Base-by-base conservation (phyloP, 2,888 invertebrate species). In the Ichneumon xanthorius region DNA sequence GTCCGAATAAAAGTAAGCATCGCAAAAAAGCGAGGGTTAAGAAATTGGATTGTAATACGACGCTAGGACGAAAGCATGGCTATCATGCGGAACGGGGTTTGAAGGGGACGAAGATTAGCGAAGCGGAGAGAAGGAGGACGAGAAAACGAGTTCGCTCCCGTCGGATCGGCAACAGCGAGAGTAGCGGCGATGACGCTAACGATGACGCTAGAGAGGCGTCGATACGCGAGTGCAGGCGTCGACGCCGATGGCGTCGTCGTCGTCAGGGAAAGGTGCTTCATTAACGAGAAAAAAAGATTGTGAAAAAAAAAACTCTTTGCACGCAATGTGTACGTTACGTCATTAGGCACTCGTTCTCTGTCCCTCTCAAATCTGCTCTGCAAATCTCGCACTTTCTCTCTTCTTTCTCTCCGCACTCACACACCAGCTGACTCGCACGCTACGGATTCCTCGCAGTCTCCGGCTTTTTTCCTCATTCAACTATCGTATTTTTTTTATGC, bases 221-320 rank as follows among this genome's bases (percentile, higher is more conserved):
- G 86, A 77, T 82, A 81, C 81, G 72, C 83, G 79, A 84, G 67
- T 87, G 82, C 63, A 84, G 84, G 75, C 88, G 87, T 71, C 87
- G 87, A 86, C 88, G 88, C 86, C 88, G 88, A 72, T 87, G 80
- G 73, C 80, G 84, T 79, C 89, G 88, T 87, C 87, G 88, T 80
- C 89, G 88, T 87, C 87, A 82, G 79, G 82, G 87, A 85, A 89
- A 90, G 91, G 90, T 91, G 87, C 86, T 86, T 63, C 61, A 75
- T 82, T 68, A 65, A 72, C 55, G 76, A 84, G 58, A 82, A 55
- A 67, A 71, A 80, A 79, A 72, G 33, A 16, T 48, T 33, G 19
- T 53, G 1, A 7, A 58, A 58, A 58, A 58, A 22, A 63, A 26
- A 30, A 30, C 4, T 63, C 4, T 63, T 33, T 33, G 63, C 33